phyloP scores from a whole-genome alignment of 1,140 invertebrate species.

The Andrena cerasifolii region DNA sequence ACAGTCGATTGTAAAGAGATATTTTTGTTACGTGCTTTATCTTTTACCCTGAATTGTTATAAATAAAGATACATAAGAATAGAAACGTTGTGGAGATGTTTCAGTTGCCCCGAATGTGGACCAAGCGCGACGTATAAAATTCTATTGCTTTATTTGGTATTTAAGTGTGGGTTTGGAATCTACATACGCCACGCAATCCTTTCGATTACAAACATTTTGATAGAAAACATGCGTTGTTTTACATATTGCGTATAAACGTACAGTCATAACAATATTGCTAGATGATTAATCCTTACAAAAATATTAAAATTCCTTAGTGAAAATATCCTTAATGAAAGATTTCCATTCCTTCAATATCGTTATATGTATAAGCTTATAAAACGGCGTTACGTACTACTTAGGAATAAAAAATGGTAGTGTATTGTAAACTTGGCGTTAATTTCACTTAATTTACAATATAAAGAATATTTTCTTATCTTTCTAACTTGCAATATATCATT shows the following conservation, averaged over 20 bases:
- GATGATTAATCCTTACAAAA: slow-evolving; percentile 34
- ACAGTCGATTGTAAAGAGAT: slow-evolving; percentile 1
- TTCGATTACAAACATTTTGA: slow-evolving; percentile 22
- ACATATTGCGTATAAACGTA: slow-evolving; percentile 31
- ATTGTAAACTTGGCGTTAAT: slow-evolving; percentile 1
- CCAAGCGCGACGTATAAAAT: not conserved
- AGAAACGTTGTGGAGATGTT: not conserved
- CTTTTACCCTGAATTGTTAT: slow-evolving; percentile 22
- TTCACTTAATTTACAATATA: slow-evolving; percentile 18
- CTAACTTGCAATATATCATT: slow-evolving; percentile 45
- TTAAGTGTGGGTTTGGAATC: not conserved
- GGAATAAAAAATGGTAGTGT: slow-evolving; percentile 18
- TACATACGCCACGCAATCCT: slow-evolving; percentile 20
- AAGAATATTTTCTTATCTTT: slow-evolving; percentile 31
- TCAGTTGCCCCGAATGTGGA: too few relatives aligned
- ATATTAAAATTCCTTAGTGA: slow-evolving; percentile 38
- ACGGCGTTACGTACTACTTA: slow-evolving; percentile 15
- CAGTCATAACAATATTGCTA: slow-evolving; percentile 44
- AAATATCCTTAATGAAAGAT: slow-evolving; percentile 5
- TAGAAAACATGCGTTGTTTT: slow-evolving; percentile 26
- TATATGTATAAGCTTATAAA: slow-evolving; percentile 31
- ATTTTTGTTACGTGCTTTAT: slow-evolving; percentile 38
- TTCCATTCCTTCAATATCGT: slow-evolving; percentile 32
- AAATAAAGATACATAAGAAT: slow-evolving; percentile 30
- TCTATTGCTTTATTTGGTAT: slow-evolving; percentile 42